A percentile compares a stretch with the other conserved stretches of the same genome.
Conservation (phyloP, 2,888 invertebrate species). For the Acanthopleura granulata region DNA sequence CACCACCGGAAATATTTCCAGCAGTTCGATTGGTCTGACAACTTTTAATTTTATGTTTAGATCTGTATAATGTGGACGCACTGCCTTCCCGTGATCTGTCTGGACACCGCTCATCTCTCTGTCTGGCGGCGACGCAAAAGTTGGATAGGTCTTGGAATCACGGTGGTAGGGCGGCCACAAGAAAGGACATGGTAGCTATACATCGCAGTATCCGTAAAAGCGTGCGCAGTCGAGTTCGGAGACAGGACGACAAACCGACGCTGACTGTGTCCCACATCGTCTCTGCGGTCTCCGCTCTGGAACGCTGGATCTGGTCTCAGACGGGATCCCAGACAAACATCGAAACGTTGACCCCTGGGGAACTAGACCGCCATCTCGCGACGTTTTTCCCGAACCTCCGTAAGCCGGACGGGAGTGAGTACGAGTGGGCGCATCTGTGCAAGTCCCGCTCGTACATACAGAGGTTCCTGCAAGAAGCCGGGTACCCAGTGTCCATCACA, state of each 20-base stretch:
- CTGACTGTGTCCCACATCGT: not conserved
- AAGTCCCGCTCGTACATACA: not conserved
- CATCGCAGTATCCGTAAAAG: too few relatives aligned
- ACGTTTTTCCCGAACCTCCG: not conserved
- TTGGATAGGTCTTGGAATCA: too few relatives aligned
- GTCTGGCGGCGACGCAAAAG: too few relatives aligned
- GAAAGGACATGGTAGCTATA: too few relatives aligned
- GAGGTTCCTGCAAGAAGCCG: not conserved
- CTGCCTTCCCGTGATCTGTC: too few relatives aligned
- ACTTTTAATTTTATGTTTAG: too few relatives aligned
- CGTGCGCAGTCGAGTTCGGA: too few relatives aligned
- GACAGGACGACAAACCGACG: not conserved
- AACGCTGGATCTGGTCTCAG: not conserved
- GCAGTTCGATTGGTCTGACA: too few relatives aligned
- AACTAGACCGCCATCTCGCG: not conserved
- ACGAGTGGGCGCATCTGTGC: not conserved
- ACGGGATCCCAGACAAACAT: not conserved
- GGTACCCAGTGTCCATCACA: not conserved
- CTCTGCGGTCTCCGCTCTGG: not conserved
- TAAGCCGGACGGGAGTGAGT: not conserved
- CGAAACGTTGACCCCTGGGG: not conserved
- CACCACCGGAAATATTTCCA: too few relatives aligned
- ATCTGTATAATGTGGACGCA: too few relatives aligned
- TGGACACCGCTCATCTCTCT: too few relatives aligned
- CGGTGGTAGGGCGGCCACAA: too few relatives aligned